Base-by-base conservation (phyloP, 2,888 invertebrate genomes). In the Lycaena phlaeas region DNA sequence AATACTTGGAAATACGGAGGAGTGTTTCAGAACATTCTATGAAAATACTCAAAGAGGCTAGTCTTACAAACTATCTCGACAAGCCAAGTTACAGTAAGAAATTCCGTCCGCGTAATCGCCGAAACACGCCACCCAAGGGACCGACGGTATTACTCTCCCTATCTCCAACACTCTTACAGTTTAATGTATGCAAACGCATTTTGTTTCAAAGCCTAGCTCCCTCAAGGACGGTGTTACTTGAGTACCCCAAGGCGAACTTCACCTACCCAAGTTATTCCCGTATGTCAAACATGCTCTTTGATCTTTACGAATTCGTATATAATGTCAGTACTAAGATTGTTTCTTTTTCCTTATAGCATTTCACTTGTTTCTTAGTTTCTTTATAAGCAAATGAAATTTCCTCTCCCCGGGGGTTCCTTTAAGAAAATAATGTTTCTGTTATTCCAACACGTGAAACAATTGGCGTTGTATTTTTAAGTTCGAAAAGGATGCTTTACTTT, bases 121-220 rank as follows among this genome's bases (percentile, higher is more conserved):
- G 65, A 81, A 82, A 82, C 79, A 81, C 68, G 63, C 64, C 67
- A 64, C 81, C 72, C 68, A 39, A 48, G 73, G 63, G 77, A 70
- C 64, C 66, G 63, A 63, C 55, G 58, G 66, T 58, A 68, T 66
- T 69, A 70, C 75, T 68, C 73, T 68, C 75, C 70, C 74, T 78
- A 78, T 82, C 79, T 81, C 58, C 65, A 64, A 81, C 82, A 82
- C 82, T 82, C 84, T 81, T 79, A 79, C 68, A 78, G 72, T 82
- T 84, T 82, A 82, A 84, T 82, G 75, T 84, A 84, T 84, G 84
- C 82, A 84, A 84, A 84, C 82, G 82, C 82, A 84, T 82, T 84
- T 84, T 84, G 82, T 84, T 82, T 79, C 82, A 79, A 82, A 84
- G 81, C 76, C 71, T 72, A 60, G 70, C 69, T 74, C 82, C 78